Percentiles rank a stretch among this genome's conserved stretches.
These are phyloP conservation scores for Centropyge bicolor DNA, from an alignment of 2,797 vertebrate species.

Conservation along the genomic window DNA sequence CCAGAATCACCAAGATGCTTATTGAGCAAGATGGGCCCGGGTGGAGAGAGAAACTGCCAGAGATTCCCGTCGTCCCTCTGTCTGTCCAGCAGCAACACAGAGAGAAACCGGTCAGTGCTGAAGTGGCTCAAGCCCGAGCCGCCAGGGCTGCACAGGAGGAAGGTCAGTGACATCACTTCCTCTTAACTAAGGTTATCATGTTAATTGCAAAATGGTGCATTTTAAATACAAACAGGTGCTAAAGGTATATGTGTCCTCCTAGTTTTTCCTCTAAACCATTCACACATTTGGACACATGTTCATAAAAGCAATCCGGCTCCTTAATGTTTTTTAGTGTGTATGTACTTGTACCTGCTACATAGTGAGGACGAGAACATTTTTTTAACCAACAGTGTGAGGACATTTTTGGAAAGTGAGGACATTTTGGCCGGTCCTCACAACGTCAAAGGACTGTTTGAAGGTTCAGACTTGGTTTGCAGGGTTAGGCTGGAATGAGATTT, in stretches of 20 bases:
- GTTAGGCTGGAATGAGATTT: no score
- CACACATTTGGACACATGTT: neutral
- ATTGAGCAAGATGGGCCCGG: conserved; percentile 91
- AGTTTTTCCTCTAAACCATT: neutral
- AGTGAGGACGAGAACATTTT: no score
- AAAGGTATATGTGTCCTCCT: neutral
- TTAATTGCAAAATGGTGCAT: neutral
- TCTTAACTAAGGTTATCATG: neutral
- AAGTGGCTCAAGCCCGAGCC: conserved; percentile 78
- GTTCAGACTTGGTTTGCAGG: no score
- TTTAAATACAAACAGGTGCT: neutral
- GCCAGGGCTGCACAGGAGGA: conserved; percentile 75
- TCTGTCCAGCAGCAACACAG: conserved; percentile 85
- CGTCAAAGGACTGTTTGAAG: no score
- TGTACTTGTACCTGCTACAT: conserved; percentile 24
- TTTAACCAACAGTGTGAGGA: no score
- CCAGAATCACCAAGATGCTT: conserved; percentile 93
- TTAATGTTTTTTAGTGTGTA: conserved; percentile 8
- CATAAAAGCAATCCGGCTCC: neutral
- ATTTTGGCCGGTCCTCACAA: no score
- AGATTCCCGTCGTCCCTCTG: conserved; percentile 91
- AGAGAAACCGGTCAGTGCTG: conserved; percentile 79
- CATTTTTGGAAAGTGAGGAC: no score
- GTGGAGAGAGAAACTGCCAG: conserved; percentile 93
- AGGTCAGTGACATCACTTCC: conserved; percentile 45